Conservation (phyloP, 2,113 vertebrate species). For the Antechinus stuartii region DNA sequence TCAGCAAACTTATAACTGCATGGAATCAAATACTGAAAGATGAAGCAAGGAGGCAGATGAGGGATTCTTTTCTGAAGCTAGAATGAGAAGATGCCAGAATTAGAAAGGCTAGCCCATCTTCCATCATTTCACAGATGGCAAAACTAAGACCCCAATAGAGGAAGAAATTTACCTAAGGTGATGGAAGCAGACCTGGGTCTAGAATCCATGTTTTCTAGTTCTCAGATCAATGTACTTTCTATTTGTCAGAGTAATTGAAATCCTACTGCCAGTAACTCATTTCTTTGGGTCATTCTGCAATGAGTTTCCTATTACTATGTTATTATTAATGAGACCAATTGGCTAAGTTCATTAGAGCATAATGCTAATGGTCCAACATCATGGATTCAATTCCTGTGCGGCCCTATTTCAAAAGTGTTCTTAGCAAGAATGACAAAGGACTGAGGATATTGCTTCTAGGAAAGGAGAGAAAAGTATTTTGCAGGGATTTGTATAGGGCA, state of each 20-base stretch:
- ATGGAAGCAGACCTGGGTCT: background rate
- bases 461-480: background rate
- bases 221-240: background rate
- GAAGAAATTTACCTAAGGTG: background rate
- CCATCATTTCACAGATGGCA: background rate
- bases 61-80: background rate
- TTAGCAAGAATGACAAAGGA: background rate
- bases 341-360: background rate
- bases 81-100: constrained; percentile 1
- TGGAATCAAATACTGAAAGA: constrained; percentile 7
- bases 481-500: background rate
- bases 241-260: background rate
- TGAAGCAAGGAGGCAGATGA: background rate
- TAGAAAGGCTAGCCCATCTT: background rate
- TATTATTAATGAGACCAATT: background rate
- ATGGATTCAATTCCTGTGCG: background rate
- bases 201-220: background rate
- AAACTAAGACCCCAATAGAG: background rate
- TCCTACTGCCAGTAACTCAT: background rate
- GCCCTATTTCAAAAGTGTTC: background rate
- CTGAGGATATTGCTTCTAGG: background rate
- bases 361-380: background rate
- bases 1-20: background rate
- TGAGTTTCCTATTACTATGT: background rate
- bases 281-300: background rate